Percentiles rank a stretch among this genome's conserved stretches.
These are phyloP conservation scores for Acronicta leporina DNA, from an alignment of 2,888 invertebrate genomes.

Conservation along the genomic window DNA sequence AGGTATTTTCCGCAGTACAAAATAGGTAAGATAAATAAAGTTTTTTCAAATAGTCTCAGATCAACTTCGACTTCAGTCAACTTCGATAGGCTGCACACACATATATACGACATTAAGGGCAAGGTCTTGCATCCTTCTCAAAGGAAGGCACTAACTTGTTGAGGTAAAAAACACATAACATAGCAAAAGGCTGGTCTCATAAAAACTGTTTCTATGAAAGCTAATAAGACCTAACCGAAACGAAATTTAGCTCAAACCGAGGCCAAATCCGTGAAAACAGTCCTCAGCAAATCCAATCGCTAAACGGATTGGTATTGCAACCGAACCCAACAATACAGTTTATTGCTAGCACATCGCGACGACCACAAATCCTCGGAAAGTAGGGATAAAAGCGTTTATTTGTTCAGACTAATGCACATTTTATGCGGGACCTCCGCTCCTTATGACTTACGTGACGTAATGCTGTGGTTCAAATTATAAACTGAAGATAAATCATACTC, in stretches of 20 bases:
- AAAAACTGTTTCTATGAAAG: background rate
- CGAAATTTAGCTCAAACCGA: slow-evolving; percentile 29
- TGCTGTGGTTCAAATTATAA: slow-evolving; percentile 52
- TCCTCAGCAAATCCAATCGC: slow-evolving; percentile 48
- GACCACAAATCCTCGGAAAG: slow-evolving; percentile 79
- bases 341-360: slow-evolving; percentile 68
- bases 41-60: too few relatives aligned
- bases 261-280: slow-evolving; percentile 34
- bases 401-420: slow-evolving; percentile 87
- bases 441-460: slow-evolving; percentile 85
- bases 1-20: too few relatives aligned
- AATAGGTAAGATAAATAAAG: too few relatives aligned
- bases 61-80: too few relatives aligned
- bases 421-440: slow-evolving; percentile 81
- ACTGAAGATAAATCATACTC: slow-evolving; percentile 30
- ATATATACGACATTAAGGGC: too few relatives aligned
- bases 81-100: too few relatives aligned
- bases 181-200: background rate
- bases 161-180: too few relatives aligned
- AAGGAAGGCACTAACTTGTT: too few relatives aligned
- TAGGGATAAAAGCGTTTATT: slow-evolving; percentile 85
- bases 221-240: slow-evolving; percentile 30
- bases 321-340: slow-evolving; percentile 59
- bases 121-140: too few relatives aligned
- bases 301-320: slow-evolving; percentile 53